phyloP scores from a whole-genome alignment of 1,140 invertebrate genomes.

The Latrodectus geometricus region DNA sequence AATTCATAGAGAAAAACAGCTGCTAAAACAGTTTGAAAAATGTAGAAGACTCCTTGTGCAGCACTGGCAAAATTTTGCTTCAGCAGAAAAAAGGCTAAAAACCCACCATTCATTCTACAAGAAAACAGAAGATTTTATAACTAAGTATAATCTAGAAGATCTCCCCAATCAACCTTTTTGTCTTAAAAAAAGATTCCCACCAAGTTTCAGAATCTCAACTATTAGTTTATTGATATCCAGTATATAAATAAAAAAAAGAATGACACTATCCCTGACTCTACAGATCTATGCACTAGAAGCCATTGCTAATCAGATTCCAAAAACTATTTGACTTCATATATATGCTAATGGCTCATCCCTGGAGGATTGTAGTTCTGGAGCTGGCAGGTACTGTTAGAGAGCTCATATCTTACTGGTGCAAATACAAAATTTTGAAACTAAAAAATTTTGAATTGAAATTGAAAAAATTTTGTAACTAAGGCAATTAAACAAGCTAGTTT shows the following conservation, averaged over 20 bases:
- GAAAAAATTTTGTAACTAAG: too few species aligned
- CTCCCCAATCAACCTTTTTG: not conserved
- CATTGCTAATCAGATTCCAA: not conserved
- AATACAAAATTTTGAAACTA: too few species aligned
- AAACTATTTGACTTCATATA: not conserved
- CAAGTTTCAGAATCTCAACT: not conserved
- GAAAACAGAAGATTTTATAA: not conserved
- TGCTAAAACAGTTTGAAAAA: conserved; percentile 4
- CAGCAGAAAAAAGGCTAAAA: not conserved
- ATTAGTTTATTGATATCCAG: not conserved
- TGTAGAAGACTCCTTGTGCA: not conserved
- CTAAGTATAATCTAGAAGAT: not conserved
- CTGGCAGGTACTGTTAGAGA: too few species aligned
- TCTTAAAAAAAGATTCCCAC: not conserved
- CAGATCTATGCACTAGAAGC: not conserved
- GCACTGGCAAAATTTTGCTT: not conserved
- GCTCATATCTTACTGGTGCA: too few species aligned
- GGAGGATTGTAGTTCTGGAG: too few species aligned
- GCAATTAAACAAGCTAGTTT: too few species aligned
- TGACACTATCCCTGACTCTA: not conserved
- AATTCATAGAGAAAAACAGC: conserved; percentile 16
- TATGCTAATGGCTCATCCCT: not conserved
- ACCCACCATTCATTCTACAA: not conserved
- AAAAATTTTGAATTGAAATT: too few species aligned
- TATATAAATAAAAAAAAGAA: too few species aligned